A percentile compares a stretch with the other conserved stretches of the same genome.
phyloP scores from a whole-genome alignment of 2,888 invertebrate species.

The Minunthozetes semirufus region DNA sequence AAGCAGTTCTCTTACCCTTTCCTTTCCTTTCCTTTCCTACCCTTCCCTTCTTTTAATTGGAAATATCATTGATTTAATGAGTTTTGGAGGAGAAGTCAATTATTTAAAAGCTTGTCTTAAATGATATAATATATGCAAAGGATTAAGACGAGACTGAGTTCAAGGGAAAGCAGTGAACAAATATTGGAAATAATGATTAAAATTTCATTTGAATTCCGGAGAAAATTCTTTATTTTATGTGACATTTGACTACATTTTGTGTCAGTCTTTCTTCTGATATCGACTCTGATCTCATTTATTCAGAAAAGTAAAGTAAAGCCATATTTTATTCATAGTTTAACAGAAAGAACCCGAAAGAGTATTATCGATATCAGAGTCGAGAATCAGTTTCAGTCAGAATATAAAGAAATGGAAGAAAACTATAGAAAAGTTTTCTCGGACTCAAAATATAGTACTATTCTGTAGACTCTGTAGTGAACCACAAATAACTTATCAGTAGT shows the following conservation, averaged over 20 bases:
- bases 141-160: too few relatives aligned
- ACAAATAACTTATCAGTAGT: conserved; percentile 18
- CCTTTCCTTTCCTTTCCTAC: too few relatives aligned
- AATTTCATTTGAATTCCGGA: too few relatives aligned
- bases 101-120: too few relatives aligned
- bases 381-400: conserved; percentile 3
- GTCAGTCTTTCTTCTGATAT: background rate
- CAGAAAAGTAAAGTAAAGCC: background rate
- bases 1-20: too few relatives aligned
- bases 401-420: background rate
- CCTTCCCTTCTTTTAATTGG: too few relatives aligned
- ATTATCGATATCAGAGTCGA: background rate
- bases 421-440: background rate
- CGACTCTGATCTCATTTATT: background rate
- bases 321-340: conserved; percentile 7
- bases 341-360: background rate
- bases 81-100: too few relatives aligned
- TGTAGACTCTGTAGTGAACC: conserved; percentile 14
- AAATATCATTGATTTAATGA: too few relatives aligned
- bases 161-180: too few relatives aligned
- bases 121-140: too few relatives aligned
- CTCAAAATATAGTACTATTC: background rate
- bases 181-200: too few relatives aligned
- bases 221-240: background rate
- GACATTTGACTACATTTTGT: background rate